Percentiles rank a stretch among this genome's conserved stretches.
Evolutionary conservation across 2,888 invertebrate species (phyloP).

Genomic region (Habrosyne pyritoides): DNA sequence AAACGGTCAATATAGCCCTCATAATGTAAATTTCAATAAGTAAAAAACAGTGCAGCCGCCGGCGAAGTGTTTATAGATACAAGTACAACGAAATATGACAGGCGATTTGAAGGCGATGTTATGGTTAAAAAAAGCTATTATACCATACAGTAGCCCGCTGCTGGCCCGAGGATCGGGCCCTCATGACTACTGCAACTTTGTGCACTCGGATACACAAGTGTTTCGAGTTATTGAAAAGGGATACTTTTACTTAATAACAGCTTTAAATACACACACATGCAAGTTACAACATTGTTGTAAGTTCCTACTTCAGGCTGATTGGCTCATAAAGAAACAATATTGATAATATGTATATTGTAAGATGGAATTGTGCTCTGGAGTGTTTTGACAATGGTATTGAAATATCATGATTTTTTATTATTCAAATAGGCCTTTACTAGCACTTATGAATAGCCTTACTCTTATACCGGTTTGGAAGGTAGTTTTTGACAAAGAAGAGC

Average conservation of each 20-base stretch:
- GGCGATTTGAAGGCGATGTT: slow-evolving; percentile 57
- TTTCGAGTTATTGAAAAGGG: slow-evolving; percentile 11
- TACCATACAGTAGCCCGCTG: slow-evolving; percentile 71
- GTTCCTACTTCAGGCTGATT: no score
- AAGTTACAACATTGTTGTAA: no score
- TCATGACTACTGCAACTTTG: slow-evolving; percentile 45
- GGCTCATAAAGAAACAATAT: no score
- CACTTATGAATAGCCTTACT: no score
- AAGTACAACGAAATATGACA: slow-evolving; percentile 60
- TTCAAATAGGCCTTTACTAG: no score
- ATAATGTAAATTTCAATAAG: neutral
- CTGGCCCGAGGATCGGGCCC: slow-evolving; percentile 36
- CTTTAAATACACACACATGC: no score
- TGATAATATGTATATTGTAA: no score
- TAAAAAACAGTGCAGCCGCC: slow-evolving; percentile 19
- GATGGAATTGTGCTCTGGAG: no score
- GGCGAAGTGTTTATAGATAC: slow-evolving; percentile 36
- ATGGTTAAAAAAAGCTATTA: slow-evolving; percentile 70
- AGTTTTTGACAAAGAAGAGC: no score
- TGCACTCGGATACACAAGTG: slow-evolving; percentile 42
- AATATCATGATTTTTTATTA: no score
- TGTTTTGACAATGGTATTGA: no score
- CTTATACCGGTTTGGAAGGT: no score
- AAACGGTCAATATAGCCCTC: neutral
- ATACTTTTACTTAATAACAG: neutral